Conservation (phyloP, 2,113 vertebrate genomes). For the Macheiramphus alcinus region DNA sequence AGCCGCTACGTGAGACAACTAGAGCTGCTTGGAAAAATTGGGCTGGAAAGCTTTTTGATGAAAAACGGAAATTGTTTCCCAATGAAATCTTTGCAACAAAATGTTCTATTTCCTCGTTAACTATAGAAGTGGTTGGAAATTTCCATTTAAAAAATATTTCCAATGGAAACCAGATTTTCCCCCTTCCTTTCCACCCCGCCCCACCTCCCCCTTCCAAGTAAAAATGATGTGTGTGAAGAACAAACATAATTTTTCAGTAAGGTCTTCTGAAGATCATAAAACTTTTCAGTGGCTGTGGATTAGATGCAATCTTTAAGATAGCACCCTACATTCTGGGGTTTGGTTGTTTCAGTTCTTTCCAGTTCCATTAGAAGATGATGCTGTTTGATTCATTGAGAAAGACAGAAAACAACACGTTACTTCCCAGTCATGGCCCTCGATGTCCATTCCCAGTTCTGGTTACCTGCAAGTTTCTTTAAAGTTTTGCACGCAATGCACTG, state of each 20-base stretch:
- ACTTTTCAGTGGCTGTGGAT: neutral
- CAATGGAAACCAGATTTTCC: slow-evolving; percentile 42
- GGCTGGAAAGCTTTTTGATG: slow-evolving; percentile 37
- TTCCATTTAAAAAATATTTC: slow-evolving; percentile 47
- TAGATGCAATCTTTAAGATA: neutral
- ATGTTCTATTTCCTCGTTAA: slow-evolving; percentile 37
- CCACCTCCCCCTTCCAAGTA: neutral
- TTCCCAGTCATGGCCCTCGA: accelerated
- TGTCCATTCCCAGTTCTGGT: neutral
- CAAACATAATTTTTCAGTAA: neutral
- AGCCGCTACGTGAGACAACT: neutral
- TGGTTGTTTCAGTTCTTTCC: neutral
- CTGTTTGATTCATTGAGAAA: neutral
- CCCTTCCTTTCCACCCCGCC: neutral
- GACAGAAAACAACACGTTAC: neutral
- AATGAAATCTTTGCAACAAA: slow-evolving; percentile 44
- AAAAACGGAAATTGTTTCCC: slow-evolving; percentile 46
- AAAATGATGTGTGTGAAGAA: neutral
- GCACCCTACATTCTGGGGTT: neutral
- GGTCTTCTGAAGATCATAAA: neutral
- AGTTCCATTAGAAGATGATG: neutral
- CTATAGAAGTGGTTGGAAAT: slow-evolving; percentile 49
- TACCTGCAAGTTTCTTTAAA: neutral
- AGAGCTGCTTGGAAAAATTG: neutral
- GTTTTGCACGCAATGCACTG: neutral